Percentiles rank a stretch among this genome's conserved stretches.
Evolutionary conservation across 2,797 vertebrate genomes (phyloP).

Genomic region (Amazonetta brasiliensis): DNA sequence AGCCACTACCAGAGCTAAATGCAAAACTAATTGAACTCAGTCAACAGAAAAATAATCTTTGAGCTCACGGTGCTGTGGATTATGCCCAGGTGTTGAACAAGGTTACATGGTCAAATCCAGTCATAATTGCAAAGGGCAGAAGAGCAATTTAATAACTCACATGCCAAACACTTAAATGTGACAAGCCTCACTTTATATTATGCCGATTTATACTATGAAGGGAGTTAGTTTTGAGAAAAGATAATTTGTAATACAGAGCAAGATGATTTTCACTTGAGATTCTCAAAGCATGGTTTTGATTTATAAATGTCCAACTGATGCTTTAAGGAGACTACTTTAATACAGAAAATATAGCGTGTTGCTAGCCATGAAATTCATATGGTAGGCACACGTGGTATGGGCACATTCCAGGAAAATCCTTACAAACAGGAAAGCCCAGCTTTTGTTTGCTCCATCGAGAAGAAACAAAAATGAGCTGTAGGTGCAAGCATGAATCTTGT

Average conservation of each 20-base stretch:
- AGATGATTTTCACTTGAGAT: background rate
- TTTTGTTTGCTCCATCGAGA: background rate
- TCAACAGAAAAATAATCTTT: background rate
- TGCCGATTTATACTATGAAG: background rate
- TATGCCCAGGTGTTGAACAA: background rate
- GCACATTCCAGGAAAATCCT: background rate
- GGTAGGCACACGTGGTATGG: background rate
- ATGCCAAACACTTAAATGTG: background rate
- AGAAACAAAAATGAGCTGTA: background rate
- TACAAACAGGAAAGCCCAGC: background rate
- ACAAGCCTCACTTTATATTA: background rate
- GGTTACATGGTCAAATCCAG: background rate
- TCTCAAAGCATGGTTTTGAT: background rate
- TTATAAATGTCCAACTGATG: background rate
- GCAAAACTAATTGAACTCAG: background rate
- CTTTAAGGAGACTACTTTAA: background rate
- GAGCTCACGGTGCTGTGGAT: fast-evolving
- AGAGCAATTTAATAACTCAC: background rate
- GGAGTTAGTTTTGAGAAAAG: background rate
- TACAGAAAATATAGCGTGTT: background rate
- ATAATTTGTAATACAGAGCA: background rate
- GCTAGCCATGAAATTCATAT: background rate
- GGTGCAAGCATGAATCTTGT: background rate
- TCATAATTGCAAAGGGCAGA: background rate
- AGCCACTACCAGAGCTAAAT: background rate